These are phyloP conservation scores for Garrulus glandarius DNA, from an alignment of 2,797 vertebrate genomes.

Conservation along the genomic window DNA sequence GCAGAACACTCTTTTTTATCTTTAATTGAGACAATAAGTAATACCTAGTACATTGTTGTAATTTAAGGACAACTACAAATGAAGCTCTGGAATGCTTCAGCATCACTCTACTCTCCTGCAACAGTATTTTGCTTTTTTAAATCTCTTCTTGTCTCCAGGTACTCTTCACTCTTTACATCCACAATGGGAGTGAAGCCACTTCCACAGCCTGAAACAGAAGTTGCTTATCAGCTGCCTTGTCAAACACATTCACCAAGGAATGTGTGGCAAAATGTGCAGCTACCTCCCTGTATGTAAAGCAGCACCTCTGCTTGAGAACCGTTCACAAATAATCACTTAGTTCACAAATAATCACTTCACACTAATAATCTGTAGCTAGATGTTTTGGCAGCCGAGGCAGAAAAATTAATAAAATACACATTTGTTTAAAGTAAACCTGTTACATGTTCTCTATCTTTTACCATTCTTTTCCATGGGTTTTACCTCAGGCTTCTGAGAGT, in stretches of 20 bases:
- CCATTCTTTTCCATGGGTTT: not conserved
- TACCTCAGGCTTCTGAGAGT: not conserved
- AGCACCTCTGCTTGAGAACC: slow-evolving; percentile 25
- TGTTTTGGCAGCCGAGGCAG: not conserved
- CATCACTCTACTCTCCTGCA: not conserved
- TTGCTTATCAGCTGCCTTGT: not conserved
- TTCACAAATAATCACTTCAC: slow-evolving; percentile 31
- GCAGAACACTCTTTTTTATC: not conserved
- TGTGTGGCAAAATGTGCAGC: not conserved
- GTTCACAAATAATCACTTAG: not conserved
- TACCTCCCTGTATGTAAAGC: not conserved
- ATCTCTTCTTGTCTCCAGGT: not conserved
- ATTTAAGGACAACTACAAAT: not conserved
- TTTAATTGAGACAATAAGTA: not conserved
- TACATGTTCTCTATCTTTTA: not conserved
- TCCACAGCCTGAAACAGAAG: not conserved
- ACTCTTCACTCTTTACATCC: not conserved
- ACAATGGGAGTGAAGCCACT: not conserved
- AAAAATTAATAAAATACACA: not conserved
- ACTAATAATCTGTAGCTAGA: slow-evolving; percentile 1
- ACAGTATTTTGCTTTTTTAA: not conserved
- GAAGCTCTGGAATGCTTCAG: not conserved
- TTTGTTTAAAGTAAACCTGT: not conserved
- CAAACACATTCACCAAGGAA: not conserved
- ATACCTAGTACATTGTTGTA: not conserved